Conservation (phyloP, 2,113 vertebrate species). For the Coryphaenoides rupestris region DNA sequence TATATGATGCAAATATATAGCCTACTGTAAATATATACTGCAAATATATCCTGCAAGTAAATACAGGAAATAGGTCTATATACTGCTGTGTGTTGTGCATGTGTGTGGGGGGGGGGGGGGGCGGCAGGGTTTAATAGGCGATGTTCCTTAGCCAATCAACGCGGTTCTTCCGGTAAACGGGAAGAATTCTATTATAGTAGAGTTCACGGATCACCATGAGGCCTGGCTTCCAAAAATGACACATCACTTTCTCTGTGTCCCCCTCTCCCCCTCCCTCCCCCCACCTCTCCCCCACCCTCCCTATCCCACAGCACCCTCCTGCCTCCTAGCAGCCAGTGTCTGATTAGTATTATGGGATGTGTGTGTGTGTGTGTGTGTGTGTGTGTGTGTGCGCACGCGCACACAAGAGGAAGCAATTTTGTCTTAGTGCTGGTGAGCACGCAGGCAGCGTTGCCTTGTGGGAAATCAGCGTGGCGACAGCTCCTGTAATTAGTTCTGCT, state of each 20-base stretch:
- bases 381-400: constrained; percentile 9
- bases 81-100: constrained; percentile 19
- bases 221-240: constrained; percentile 38
- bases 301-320: constrained; percentile 4
- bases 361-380: constrained; percentile 15
- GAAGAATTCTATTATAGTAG: too few species aligned
- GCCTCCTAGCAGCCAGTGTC: constrained; percentile 35
- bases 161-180: too few species aligned
- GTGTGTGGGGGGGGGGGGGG: constrained; percentile 17
- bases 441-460: constrained; percentile 51
- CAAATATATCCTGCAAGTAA: too few species aligned
- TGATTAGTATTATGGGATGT: constrained; percentile 43
- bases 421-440: constrained; percentile 51
- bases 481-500: constrained; percentile 79
- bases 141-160: too few species aligned
- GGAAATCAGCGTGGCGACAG: constrained; percentile 70
- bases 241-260: constrained; percentile 33
- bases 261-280: constrained; percentile 2
- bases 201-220: too few species aligned
- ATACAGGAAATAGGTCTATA: too few species aligned
- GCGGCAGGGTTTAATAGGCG: too few species aligned
- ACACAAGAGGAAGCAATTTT: constrained; percentile 48
- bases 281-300: background rate
- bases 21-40: too few species aligned
- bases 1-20: too few species aligned